phyloP scores from a whole-genome alignment of 1,140 invertebrate genomes.

The Caenorhabditis briggsae region DNA sequence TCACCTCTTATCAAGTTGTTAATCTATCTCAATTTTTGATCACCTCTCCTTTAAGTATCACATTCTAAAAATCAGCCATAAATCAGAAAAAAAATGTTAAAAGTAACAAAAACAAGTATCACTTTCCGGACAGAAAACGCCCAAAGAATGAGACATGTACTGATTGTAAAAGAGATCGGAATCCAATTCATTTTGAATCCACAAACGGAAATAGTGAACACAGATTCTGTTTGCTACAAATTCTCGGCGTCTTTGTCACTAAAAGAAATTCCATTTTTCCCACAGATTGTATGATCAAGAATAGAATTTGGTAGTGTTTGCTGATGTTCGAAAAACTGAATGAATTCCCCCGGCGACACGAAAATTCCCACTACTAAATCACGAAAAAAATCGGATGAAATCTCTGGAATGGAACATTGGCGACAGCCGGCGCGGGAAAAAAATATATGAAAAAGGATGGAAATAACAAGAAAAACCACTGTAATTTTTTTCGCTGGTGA shows the following conservation, averaged over 20 bases:
- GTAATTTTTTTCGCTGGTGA: neutral
- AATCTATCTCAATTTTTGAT: neutral
- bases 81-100: neutral
- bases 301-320: neutral
- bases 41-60: no score
- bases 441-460: neutral
- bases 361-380: neutral
- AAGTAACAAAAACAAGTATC: neutral
- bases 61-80: no score
- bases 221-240: neutral
- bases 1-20: no score
- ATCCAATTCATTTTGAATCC: neutral
- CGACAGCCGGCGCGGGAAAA: neutral
- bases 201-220: neutral
- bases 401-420: neutral
- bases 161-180: neutral
- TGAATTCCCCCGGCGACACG: neutral
- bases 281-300: constrained; percentile 7
- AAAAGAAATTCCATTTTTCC: neutral
- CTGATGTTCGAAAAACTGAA: no score
- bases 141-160: neutral
- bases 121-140: constrained; percentile 5
- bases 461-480: constrained; percentile 2
- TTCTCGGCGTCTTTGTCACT: no score
- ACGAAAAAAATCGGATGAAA: neutral